Base-by-base conservation (phyloP, 2,113 vertebrate species). In the Oxyruncus cristatus region DNA sequence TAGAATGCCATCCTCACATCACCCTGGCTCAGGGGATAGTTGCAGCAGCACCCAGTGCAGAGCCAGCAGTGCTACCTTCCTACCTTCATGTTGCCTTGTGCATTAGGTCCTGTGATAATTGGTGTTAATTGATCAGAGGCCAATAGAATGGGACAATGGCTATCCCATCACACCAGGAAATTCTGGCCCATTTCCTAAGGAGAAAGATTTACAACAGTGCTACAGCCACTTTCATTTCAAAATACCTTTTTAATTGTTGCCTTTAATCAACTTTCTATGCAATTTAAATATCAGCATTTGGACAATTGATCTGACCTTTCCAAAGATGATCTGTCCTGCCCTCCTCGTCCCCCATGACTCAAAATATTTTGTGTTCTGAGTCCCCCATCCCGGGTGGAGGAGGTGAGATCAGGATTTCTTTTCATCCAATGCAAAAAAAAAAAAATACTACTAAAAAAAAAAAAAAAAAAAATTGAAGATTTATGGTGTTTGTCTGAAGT, bases 341-440 rank as follows among this genome's bases (percentile, higher is more conserved):
- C 1, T 62, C 12, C 8, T 0, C 27, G 22, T 8, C 18, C 35
- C 2, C 21, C 20, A 2, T 6, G 28, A 88, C 75, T 47, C 37
- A 61, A 85, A 88, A 39, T 1, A 0, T 26, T 41, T 62, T 41
- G 7, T 47, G 7, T 52, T 70, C 58, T 33, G 14, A 63, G 15
- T 3, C 10, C 13, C 5, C 6, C 3, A 37, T 4, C n/a, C 35
- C 33, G 22, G 10, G 11, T 9, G 23, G 3, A n/a, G 4, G 16
- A 26, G 11, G 27, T 0, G 0, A 83, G 58, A 42, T 52, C 41
- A n/a, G 24, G 26, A 14, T 33, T 80, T 67, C 11, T 83, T 46
- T 77, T 33, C 32, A 75, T 28, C 11, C 77, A 21, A 3, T 1
- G 2, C 9, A 33, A 37, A 24, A 30, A 35, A 11, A 42, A 42